Base-by-base conservation (phyloP, 2,888 invertebrate genomes). In the Tiphia femorata region DNA sequence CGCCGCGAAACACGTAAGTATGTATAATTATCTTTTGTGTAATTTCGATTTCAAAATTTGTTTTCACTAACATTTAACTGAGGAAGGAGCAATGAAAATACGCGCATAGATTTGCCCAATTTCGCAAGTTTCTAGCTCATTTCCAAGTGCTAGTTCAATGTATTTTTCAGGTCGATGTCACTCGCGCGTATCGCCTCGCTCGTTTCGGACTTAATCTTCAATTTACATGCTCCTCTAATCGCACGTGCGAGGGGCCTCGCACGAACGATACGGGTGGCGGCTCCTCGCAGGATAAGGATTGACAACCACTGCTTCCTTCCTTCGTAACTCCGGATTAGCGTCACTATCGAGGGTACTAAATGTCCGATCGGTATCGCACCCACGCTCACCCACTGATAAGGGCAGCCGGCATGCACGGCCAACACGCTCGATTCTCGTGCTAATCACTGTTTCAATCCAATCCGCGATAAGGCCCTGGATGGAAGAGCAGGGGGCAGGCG, bases 381-480 rank as follows among this genome's bases (percentile, higher is more conserved):
- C n/a, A n/a, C 51, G 52, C 62, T 59, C 48, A 50, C 25, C n/a
- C 46, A 50, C 66, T 49, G 70, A 70, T 70, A 70, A 70, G 49
- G 47, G 38, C 23, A 43, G 62, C 59, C 62, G 62, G 65, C 73
- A 71, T 70, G 73, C 70, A 72, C 66, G 66, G 41, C 70, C 59
- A 69, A 72, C 70, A 72, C 72, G 63, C 70, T 72, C 68, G 62
- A 65, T 70, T 69, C 72, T 60, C 67, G 70, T 67, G 70, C 77
- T 77, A 77, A 77, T 77, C 78, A 79, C 70, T 78, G 67, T 78
- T 77, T 77, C 77, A 73, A 78, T 70, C 72, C 74, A 67, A 69
- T 73, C 69, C 71, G 64, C 43, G 76, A 70, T 77, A 78, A 64
- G 67, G 62, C 54, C 59, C 60, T n/a, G n/a, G n/a, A n/a, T n/a